phyloP scores from a whole-genome alignment of 2,113 vertebrate species.

The Dissostichus mawsoni region DNA sequence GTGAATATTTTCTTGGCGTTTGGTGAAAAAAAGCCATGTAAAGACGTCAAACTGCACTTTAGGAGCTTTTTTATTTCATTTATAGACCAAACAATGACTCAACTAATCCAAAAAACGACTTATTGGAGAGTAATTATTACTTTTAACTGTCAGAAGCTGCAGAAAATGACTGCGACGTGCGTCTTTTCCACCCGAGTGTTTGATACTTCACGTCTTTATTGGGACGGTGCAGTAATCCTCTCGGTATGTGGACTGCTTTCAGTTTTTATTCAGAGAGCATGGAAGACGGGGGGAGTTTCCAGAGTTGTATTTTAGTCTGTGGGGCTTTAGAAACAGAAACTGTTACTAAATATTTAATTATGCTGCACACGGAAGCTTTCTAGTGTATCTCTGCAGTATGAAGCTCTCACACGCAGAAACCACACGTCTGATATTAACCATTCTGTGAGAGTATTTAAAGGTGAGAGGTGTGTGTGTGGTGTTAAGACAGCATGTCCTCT shows the following conservation, averaged over 20 bases:
- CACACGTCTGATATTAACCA: not conserved
- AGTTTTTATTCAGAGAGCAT: slow-evolving; percentile 10
- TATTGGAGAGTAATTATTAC: too few relatives aligned
- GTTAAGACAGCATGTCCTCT: slow-evolving; percentile 31
- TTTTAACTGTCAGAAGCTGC: not conserved
- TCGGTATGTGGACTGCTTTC: not conserved
- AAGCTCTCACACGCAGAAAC: not conserved
- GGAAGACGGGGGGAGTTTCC: slow-evolving; percentile 32
- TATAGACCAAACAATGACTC: not conserved
- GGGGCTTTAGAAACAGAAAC: not conserved
- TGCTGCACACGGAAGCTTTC: not conserved
- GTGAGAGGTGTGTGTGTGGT: not conserved
- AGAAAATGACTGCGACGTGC: not conserved
- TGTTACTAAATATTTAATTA: not conserved
- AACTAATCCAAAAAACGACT: not conserved
- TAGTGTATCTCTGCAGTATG: not conserved
- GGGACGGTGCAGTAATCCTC: not conserved
- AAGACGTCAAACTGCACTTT: too few relatives aligned
- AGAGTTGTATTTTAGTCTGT: slow-evolving; percentile 5
- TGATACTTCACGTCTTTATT: not conserved
- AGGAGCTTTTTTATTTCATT: not conserved
- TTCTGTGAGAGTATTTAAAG: slow-evolving; percentile 5
- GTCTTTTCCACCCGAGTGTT: not conserved
- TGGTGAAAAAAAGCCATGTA: too few relatives aligned
- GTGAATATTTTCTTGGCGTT: too few relatives aligned